These are phyloP conservation scores for Ethmia dodecea DNA, from an alignment of 2,888 invertebrate genomes.

Conservation along the genomic window DNA sequence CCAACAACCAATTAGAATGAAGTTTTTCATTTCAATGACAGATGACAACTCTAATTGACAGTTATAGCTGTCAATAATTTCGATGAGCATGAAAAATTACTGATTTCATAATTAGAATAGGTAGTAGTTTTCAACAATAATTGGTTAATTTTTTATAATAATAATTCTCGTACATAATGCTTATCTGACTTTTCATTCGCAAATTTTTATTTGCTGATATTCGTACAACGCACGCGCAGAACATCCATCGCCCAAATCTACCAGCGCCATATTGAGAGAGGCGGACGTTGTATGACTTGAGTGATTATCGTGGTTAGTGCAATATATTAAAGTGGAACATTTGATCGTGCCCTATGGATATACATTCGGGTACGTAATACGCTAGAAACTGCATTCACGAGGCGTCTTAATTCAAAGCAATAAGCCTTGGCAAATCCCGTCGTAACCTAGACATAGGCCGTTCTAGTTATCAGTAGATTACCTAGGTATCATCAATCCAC, in stretches of 20 bases:
- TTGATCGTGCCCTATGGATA: constrained; percentile 78
- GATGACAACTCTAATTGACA: neutral
- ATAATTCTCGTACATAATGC: constrained; percentile 30
- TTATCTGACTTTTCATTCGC: constrained; percentile 39
- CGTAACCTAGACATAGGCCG: constrained; percentile 81
- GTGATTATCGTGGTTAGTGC: constrained; percentile 76
- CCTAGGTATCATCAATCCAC: constrained; percentile 77
- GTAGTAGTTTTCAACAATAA: constrained; percentile 32
- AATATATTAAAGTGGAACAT: constrained; percentile 75
- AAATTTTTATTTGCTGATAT: constrained; percentile 61
- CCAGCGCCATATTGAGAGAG: constrained; percentile 86
- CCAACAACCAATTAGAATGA: no score
- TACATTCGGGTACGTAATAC: constrained; percentile 76
- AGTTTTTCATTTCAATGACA: no score
- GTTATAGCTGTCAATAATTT: constrained; percentile 44
- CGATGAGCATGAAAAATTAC: constrained; percentile 62
- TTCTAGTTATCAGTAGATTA: constrained; percentile 80
- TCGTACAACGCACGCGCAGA: constrained; percentile 76
- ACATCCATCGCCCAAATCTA: constrained; percentile 77
- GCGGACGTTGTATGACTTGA: constrained; percentile 82
- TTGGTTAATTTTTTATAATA: constrained; percentile 27
- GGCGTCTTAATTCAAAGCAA: constrained; percentile 37
- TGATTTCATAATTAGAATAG: constrained; percentile 37
- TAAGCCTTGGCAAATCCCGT: constrained; percentile 54
- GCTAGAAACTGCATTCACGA: constrained; percentile 48